Conservation (phyloP, 2,797 vertebrate species). For the Danio choprae region DNA sequence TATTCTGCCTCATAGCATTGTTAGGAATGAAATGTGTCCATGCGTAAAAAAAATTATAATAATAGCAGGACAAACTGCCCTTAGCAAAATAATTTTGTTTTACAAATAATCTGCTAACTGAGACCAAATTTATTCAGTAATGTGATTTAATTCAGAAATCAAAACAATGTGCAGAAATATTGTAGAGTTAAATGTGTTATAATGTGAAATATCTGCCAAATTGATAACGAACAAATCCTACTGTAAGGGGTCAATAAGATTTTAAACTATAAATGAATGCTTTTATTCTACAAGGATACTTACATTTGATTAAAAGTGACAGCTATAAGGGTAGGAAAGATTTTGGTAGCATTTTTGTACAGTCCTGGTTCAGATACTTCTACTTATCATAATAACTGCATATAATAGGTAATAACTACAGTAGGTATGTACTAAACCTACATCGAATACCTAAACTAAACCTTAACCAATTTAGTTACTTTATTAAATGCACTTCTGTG, state of each 20-base stretch:
- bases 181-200: constrained; percentile 41
- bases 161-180: constrained; percentile 25
- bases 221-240: constrained; percentile 10
- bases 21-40: neutral
- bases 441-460: too few species aligned
- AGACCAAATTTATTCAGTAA: constrained; percentile 11
- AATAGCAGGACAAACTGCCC: neutral
- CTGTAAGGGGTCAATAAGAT: neutral
- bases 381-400: too few species aligned
- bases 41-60: neutral
- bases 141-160: neutral
- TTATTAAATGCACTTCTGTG: too few species aligned
- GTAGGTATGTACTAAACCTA: too few species aligned
- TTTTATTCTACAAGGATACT: neutral
- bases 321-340: neutral
- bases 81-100: neutral
- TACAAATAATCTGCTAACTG: neutral
- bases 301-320: neutral
- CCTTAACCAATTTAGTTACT: too few species aligned
- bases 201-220: constrained; percentile 43
- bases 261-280: neutral
- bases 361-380: too few species aligned
- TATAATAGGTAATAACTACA: too few species aligned
- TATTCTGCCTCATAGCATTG: constrained; percentile 10
- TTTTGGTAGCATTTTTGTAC: too few species aligned